A percentile compares a stretch with the other conserved stretches of the same genome.
Conservation (phyloP, 1,140 invertebrate species). For the Brachionus angularis region DNA sequence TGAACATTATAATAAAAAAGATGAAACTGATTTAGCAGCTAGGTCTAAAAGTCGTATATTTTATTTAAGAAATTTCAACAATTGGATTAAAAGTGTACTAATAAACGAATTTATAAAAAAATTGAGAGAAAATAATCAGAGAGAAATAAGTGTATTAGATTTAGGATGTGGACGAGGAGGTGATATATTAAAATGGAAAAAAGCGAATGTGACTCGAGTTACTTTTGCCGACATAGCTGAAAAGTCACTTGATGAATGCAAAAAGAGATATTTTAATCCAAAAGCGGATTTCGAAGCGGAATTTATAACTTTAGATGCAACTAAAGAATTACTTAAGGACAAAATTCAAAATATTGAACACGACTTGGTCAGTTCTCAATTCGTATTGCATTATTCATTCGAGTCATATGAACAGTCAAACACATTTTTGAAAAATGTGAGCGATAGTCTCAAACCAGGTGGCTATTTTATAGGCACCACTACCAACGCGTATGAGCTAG, state of each 20-base stretch:
- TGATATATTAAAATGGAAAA: conserved; percentile 90
- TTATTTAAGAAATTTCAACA: conserved; percentile 92
- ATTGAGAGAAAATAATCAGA: conserved; percentile 49
- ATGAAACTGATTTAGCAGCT: conserved; percentile 51
- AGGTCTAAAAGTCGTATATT: conserved; percentile 82
- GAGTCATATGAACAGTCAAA: conserved; percentile 84
- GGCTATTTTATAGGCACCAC: conserved; percentile 95
- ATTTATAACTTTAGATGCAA: conserved; percentile 85
- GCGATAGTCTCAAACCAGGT: conserved; percentile 77
- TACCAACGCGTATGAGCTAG: conserved; percentile 83
- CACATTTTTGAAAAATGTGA: conserved; percentile 84
- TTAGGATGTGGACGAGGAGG: conserved; percentile 85
- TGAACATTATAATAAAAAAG: conserved; percentile 38
- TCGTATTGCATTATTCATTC: conserved; percentile 90
- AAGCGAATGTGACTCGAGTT: conserved; percentile 55
- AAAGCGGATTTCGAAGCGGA: conserved; percentile 70
- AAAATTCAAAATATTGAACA: conserved; percentile 60
- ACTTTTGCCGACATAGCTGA: conserved; percentile 74
- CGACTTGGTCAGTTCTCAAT: conserved; percentile 91
- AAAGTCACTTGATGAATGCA: conserved; percentile 79
- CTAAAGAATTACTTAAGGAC: conserved; percentile 69
- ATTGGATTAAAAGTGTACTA: conserved; percentile 94
- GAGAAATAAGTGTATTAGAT: conserved; percentile 61
- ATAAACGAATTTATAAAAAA: conserved; percentile 65
- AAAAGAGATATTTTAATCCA: conserved; percentile 59